Percentiles rank a stretch among this genome's conserved stretches.
These are phyloP conservation scores for Drosophila phalerata DNA, from an alignment of 2,888 invertebrate genomes.

Conservation along the genomic window DNA sequence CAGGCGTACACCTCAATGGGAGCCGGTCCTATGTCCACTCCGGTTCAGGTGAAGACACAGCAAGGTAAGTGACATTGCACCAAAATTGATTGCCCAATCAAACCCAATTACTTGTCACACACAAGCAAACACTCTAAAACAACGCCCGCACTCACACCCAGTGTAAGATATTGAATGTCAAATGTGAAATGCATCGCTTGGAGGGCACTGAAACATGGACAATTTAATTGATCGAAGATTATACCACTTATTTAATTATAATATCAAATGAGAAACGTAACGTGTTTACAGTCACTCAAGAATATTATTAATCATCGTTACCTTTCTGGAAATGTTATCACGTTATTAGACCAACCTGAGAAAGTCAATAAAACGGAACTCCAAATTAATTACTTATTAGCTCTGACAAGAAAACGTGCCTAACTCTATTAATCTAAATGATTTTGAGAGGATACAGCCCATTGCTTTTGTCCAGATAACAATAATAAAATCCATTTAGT, in stretches of 20 bases:
- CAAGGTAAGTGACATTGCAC: conserved; percentile 90
- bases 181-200: conserved; percentile 39
- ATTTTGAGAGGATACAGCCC: too few relatives aligned
- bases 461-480: too few relatives aligned
- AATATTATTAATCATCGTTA: conserved; percentile 9
- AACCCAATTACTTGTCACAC: conserved; percentile 47
- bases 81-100: conserved; percentile 40
- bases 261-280: conserved; percentile 42
- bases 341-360: conserved; percentile 2
- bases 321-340: conserved; percentile 12
- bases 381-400: conserved; percentile 8
- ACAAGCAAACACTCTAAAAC: conserved; percentile 17
- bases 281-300: neutral
- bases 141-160: conserved; percentile 17
- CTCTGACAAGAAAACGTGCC: neutral
- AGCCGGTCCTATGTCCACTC: conserved; percentile 96
- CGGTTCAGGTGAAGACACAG: conserved; percentile 99
- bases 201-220: conserved; percentile 29
- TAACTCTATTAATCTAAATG: too few relatives aligned
- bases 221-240: conserved; percentile 63
- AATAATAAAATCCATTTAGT: too few relatives aligned
- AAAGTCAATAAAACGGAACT: neutral
- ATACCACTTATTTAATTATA: conserved; percentile 77
- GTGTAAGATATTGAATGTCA: conserved; percentile 16
- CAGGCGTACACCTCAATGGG: conserved; percentile 98